phyloP scores from a whole-genome alignment of 37 sponge, comb jelly and placozoan genomes.

The Tethya wilhelma region DNA sequence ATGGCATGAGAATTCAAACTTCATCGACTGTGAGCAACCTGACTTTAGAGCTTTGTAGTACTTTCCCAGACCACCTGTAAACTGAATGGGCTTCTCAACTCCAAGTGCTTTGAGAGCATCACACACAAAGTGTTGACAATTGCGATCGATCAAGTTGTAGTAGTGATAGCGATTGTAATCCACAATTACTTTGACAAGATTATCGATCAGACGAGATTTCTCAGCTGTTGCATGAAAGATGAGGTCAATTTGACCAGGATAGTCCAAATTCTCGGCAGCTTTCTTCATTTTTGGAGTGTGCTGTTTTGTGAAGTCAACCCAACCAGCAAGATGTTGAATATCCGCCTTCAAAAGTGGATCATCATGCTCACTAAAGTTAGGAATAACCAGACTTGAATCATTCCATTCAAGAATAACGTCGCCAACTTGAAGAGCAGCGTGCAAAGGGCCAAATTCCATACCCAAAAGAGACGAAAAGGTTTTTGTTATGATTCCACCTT shows the following conservation, averaged over 20 bases:
- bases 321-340: neutral
- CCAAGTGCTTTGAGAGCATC: neutral
- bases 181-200: slow-evolving; percentile 2
- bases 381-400: neutral
- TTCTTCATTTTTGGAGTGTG: neutral
- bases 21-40: neutral
- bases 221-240: neutral
- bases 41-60: neutral
- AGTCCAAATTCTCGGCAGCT: neutral
- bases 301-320: neutral
- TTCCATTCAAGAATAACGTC: slow-evolving; percentile 18
- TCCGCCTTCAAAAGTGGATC: neutral
- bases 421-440: slow-evolving; percentile 7
- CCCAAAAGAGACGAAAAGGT: neutral
- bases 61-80: neutral
- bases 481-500: neutral
- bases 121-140: neutral
- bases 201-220: neutral
- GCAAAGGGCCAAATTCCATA: neutral
- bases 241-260: neutral
- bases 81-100: neutral
- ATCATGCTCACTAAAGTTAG: neutral
- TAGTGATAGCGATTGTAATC: neutral
- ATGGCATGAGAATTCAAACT: neutral
- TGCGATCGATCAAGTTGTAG: slow-evolving; percentile 8